These are phyloP conservation scores for Gymnobelideus leadbeateri DNA, from an alignment of 2,113 vertebrate genomes.

Conservation along the genomic window DNA sequence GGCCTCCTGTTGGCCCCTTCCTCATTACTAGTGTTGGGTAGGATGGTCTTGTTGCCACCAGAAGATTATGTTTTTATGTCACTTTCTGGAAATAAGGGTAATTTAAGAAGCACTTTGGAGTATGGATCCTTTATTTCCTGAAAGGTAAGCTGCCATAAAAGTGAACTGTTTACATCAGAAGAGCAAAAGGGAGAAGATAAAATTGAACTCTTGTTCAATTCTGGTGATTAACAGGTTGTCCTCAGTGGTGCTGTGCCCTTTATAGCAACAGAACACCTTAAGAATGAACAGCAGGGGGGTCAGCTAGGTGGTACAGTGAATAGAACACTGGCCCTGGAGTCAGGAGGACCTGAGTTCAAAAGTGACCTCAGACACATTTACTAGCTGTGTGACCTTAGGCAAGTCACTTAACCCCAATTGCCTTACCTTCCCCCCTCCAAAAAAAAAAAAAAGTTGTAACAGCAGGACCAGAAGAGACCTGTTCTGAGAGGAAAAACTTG, in stretches of 20 bases:
- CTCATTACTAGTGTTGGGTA: background rate
- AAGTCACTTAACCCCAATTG: no score
- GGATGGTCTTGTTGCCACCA: background rate
- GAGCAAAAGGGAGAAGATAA: background rate
- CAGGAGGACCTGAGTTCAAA: no score
- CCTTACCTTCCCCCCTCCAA: no score
- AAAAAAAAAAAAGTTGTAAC: background rate
- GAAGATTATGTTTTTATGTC: background rate
- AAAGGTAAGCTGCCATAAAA: background rate
- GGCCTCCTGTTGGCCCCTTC: background rate
- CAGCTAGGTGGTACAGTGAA: background rate
- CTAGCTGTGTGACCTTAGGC: no score
- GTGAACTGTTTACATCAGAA: background rate
- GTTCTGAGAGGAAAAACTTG: background rate
- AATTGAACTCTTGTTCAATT: background rate
- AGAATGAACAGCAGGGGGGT: background rate
- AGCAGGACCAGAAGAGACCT: background rate
- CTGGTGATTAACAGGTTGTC: background rate
- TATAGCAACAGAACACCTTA: background rate
- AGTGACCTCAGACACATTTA: no score
- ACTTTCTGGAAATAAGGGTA: background rate
- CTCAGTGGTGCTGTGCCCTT: background rate
- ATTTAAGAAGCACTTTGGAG: background rate
- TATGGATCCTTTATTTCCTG: background rate
- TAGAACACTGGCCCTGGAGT: no score